phyloP scores from a whole-genome alignment of 2,797 vertebrate species.

The Chaetodon trifasciatus region DNA sequence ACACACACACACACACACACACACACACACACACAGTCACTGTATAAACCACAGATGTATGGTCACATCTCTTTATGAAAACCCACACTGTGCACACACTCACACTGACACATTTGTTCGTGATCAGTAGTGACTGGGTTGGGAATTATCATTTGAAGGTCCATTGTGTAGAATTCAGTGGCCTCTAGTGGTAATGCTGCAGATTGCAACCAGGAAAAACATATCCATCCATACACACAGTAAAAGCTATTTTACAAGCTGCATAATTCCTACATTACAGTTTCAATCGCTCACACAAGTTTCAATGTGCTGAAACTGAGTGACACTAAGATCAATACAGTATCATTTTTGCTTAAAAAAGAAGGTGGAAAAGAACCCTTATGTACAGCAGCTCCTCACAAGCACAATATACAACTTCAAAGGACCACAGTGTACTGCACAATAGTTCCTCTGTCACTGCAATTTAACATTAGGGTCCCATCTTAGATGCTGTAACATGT shows the following conservation, averaged over 20 bases:
- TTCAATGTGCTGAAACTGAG: background rate
- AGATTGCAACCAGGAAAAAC: no score
- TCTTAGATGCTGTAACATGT: background rate
- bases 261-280: no score
- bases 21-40: background rate
- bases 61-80: background rate
- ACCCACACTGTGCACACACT: background rate
- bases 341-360: background rate
- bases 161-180: no score
- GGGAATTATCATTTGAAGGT: background rate
- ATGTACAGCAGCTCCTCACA: background rate
- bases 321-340: background rate
- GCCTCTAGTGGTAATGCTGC: no score
- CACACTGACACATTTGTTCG: background rate
- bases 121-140: background rate
- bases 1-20: background rate
- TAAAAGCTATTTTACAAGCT: background rate
- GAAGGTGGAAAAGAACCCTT: no score
- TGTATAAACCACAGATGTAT: background rate
- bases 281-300: background rate
- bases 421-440: background rate
- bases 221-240: background rate
- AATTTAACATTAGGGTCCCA: no score
- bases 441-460: background rate
- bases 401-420: background rate